Conservation (phyloP, 2,888 invertebrate genomes). For the Drosophila testacea region DNA sequence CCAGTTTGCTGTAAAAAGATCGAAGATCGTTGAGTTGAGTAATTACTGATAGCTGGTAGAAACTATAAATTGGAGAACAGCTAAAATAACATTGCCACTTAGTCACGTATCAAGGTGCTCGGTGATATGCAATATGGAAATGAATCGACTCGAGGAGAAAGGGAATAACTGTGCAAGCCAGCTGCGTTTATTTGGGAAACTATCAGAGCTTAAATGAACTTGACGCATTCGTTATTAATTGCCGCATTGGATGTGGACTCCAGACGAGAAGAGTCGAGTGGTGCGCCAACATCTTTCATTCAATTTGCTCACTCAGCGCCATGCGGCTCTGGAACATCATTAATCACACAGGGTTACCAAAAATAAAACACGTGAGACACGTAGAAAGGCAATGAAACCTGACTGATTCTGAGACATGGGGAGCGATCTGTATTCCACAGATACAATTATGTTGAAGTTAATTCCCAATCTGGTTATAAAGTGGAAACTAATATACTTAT, state of each 20-base stretch:
- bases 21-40: slow-evolving; percentile 33
- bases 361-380: slow-evolving; percentile 39
- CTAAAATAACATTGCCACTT: slow-evolving; percentile 63
- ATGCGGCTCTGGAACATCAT: slow-evolving; percentile 51
- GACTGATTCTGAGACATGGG: not conserved
- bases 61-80: slow-evolving; percentile 29
- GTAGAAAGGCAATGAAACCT: slow-evolving; percentile 11
- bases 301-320: slow-evolving; percentile 70
- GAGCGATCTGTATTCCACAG: not conserved
- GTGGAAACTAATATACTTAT: not conserved
- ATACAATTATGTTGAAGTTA: not conserved
- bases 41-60: slow-evolving; percentile 19
- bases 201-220: slow-evolving; percentile 48
- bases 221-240: slow-evolving; percentile 73
- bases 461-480: not conserved
- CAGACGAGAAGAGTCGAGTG: slow-evolving; percentile 29
- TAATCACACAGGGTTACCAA: slow-evolving; percentile 58
- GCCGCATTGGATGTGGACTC: slow-evolving; percentile 28
- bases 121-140: slow-evolving; percentile 32
- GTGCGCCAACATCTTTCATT: slow-evolving; percentile 58
- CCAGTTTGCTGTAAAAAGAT: slow-evolving; percentile 91
- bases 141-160: slow-evolving; percentile 30
- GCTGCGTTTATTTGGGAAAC: slow-evolving; percentile 56
- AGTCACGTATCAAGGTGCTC: slow-evolving; percentile 61
- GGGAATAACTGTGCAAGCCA: slow-evolving; percentile 20